Base-by-base conservation (phyloP, 2,888 invertebrate genomes). In the Panopea generosa region DNA sequence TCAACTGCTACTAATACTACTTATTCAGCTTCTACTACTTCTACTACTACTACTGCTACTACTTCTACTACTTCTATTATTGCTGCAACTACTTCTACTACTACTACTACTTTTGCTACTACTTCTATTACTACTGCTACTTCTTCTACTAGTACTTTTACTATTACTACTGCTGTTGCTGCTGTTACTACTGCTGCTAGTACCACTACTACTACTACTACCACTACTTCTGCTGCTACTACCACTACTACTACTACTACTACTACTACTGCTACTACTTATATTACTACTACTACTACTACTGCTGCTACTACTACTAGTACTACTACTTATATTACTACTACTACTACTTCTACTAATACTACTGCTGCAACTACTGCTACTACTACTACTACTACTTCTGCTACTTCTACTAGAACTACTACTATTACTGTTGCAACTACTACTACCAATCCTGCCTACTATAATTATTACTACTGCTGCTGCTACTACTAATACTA, bases 241-340 rank as follows among this genome's bases (percentile, higher is more conserved):
- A 47, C 16, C 16, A 47, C 47, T 47, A 16, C 4, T 47, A 47
- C 47, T 47, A 47, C 47, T 47, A 47, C 47, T 47, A 47, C 47
- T 47, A 16, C 47, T 47, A 47, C 47, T 47, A 47, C 47, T 47
- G 16, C 47, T 47, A 47, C 47, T 47, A 47, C 47, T 47, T 9
- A 6, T 47, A 18, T 16, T 18, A 47, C 47, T 47, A 18, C 47
- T 47, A 47, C 47, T 47, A 47, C n/a, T 47, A 47, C 47, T 47
- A 47, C 20, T 47, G 16, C 20, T 47, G 16, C 47, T 47, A 16
- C 47, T 47, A 47, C 47, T 18, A 47, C 20, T 18, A 47, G 18
- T 18, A 20, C 47, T 18, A 47, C n/a, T 47, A 47, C 47, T 47
- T 9, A 6, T 47, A 47, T 16, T 47, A 47, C 47, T 47, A 47